Percentiles rank a stretch among this genome's conserved stretches.
phyloP scores from a whole-genome alignment of 2,113 vertebrate genomes.

The Glaucidium brasilianum region DNA sequence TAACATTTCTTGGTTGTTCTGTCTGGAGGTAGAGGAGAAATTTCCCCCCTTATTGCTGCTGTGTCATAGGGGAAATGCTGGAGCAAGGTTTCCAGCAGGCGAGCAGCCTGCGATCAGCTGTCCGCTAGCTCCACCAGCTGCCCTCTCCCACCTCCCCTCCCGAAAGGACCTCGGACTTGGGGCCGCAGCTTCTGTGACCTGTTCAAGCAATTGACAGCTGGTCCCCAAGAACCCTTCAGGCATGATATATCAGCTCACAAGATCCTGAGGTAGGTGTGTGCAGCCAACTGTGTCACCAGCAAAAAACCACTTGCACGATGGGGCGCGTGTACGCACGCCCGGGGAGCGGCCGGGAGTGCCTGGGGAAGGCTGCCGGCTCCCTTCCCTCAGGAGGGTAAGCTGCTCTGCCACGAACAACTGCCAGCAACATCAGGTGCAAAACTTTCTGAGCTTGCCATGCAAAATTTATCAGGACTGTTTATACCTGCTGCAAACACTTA shows the following conservation, averaged over 20 bases:
- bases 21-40: not conserved
- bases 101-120: not conserved
- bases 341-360: not conserved
- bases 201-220: not conserved
- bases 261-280: not conserved
- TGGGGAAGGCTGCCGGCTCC: fast-evolving
- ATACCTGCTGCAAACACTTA: not conserved
- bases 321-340: not conserved
- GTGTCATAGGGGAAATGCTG: not conserved
- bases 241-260: not conserved
- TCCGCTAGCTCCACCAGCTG: not conserved
- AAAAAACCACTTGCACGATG: fast-evolving
- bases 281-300: not conserved
- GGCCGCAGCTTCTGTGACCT: not conserved
- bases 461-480: not conserved
- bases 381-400: not conserved
- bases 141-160: not conserved
- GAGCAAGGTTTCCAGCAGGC: not conserved
- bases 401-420: not conserved
- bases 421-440: not conserved
- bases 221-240: fast-evolving
- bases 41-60: not conserved
- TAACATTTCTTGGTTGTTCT: not conserved
- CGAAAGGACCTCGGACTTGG: not conserved
- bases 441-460: not conserved